Base-by-base conservation (phyloP, 2,797 vertebrate genomes). In the Sorex maritimensis region DNA sequence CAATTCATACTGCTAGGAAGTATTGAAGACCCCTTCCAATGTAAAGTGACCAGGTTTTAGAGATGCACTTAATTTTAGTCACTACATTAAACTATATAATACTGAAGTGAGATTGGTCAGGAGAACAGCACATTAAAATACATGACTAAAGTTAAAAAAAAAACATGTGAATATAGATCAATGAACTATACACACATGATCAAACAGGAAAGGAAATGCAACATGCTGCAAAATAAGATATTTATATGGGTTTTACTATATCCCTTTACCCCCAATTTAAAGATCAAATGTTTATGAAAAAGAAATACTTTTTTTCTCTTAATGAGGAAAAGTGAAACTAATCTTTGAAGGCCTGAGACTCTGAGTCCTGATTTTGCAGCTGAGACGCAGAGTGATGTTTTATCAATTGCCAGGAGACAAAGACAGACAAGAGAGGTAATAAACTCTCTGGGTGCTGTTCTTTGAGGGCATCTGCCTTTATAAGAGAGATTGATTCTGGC, bases 321-420 rank as follows among this genome's bases (percentile, higher is more conserved):
- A 3, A 41, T 49, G 14, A 34, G 1, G 14, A 34, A 1, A 17
- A n/a, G 9, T 58, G 17, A 73, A 82, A 77, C 74, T 52, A 63
- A 71, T 38, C 4, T 11, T 34, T 93, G 2, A 26, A 61, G 67
- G 71, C 1, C 13, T 72, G 30, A 75, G 81, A 88, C n/a, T 28
- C 44, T 41, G 12, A 46, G 52, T 85, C 73, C 23, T 63, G 15
- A 49, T 12, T 73, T 38, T 81, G 69, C 46, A 63, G 58, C 17
- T 67, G 15, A 86, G 74, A 86, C 69, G 19, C 34, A 6, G 0
- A 23, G 2, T 34, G 7, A 89, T 38, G 61, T 13, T 84, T 96
- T 95, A 52, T 89, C 82, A 89, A 75, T 75, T 95, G 15, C 82
- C 71, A 83, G 75, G 49, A 94, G 34, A 91, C 93, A 86, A 72